Evolutionary conservation across 2,888 invertebrate genomes (phyloP).

Genomic region (Hermaeophaga mercurialis): DNA sequence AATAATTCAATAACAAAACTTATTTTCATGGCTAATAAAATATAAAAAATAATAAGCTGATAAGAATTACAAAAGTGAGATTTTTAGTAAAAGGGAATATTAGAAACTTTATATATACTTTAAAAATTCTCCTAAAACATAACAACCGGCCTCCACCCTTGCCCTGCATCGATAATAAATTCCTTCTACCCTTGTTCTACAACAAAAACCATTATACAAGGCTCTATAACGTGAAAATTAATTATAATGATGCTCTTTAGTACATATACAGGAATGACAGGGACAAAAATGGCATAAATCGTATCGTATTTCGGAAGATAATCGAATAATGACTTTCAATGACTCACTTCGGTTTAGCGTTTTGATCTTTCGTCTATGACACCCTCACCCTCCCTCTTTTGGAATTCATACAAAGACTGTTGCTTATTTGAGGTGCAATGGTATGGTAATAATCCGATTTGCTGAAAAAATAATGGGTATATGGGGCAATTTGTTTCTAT

Average conservation of each 20-base stretch:
- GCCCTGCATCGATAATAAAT: slow-evolving; percentile 8
- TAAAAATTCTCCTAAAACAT: not conserved
- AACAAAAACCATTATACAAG: slow-evolving; percentile 19
- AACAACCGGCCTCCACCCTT: not conserved
- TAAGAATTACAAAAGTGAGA: too few species aligned
- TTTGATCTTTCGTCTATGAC: slow-evolving; percentile 39
- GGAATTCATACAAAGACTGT: slow-evolving; percentile 16
- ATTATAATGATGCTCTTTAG: slow-evolving; percentile 22
- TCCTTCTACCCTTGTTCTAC: slow-evolving; percentile 1
- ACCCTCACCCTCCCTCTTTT: slow-evolving; percentile 30
- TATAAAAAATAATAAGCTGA: too few species aligned
- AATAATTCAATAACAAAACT: too few species aligned
- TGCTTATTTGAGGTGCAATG: slow-evolving; percentile 30
- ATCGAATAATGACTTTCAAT: slow-evolving; percentile 35
- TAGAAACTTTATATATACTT: too few species aligned
- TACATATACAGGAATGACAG: slow-evolving; percentile 2
- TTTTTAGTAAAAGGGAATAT: too few species aligned
- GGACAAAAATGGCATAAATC: slow-evolving; percentile 22
- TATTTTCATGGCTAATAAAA: too few species aligned
- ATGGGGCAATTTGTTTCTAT: slow-evolving; percentile 18
- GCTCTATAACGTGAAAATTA: slow-evolving; percentile 18
- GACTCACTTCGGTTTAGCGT: slow-evolving; percentile 32
- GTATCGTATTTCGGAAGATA: slow-evolving; percentile 32
- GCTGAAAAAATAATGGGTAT: slow-evolving; percentile 11
- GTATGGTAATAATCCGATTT: slow-evolving; percentile 31